phyloP scores from a whole-genome alignment of 2,888 invertebrate species.

The Leucophenga maculata region DNA sequence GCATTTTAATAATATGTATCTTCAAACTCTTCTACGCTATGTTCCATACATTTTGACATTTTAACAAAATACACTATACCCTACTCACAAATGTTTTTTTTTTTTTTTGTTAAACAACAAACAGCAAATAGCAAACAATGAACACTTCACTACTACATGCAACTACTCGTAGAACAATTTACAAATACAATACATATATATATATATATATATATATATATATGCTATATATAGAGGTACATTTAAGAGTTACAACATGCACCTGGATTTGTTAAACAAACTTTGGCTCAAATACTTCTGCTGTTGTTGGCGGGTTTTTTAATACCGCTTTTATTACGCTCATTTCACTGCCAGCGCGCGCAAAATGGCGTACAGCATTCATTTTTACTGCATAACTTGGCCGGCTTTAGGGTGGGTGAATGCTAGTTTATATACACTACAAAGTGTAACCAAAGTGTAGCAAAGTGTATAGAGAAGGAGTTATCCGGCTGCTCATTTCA shows the following conservation, averaged over 20 bases:
- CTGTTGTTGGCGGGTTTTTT: constrained; percentile 47
- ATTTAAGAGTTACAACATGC: neutral
- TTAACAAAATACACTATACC: too few relatives aligned
- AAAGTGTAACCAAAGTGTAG: neutral
- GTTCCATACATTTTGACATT: too few relatives aligned
- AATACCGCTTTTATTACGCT: constrained; percentile 57
- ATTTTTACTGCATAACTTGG: constrained; percentile 20
- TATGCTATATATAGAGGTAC: too few relatives aligned
- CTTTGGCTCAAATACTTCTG: neutral
- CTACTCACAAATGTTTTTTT: too few relatives aligned
- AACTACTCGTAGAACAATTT: neutral
- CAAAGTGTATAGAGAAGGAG: neutral
- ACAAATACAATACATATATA: neutral
- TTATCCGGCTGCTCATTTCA: constrained; percentile 9
- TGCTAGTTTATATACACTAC: constrained; percentile 11
- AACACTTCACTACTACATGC: too few relatives aligned
- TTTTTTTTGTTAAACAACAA: too few relatives aligned
- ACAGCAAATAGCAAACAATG: too few relatives aligned
- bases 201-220: neutral
- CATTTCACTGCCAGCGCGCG: constrained; percentile 45
- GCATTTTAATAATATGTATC: too few relatives aligned
- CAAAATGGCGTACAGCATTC: constrained; percentile 3
- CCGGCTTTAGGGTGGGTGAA: neutral
- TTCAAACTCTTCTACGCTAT: too few relatives aligned
- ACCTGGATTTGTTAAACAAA: constrained; percentile 25